Percentiles rank a stretch among this genome's conserved stretches.
Conservation (phyloP, 1,140 invertebrate genomes). For the Ips nitidus region DNA sequence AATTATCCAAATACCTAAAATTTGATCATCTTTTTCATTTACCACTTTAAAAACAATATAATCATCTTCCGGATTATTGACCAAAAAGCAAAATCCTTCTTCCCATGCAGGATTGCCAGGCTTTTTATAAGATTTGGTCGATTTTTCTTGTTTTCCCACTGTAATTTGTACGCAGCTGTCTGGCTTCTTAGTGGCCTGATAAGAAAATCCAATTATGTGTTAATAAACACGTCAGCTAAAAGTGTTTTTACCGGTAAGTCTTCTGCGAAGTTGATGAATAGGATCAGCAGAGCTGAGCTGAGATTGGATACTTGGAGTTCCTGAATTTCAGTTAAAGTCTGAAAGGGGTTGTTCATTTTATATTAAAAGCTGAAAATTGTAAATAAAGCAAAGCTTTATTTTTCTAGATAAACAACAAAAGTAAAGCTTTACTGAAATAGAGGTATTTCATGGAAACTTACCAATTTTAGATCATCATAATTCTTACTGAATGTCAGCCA, state of each 20-base stretch:
- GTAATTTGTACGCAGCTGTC: slow-evolving; percentile 75
- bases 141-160: slow-evolving; percentile 69
- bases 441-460: slow-evolving; percentile 16
- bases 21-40: slow-evolving; percentile 74
- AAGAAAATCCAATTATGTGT: not conserved
- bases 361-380: not conserved
- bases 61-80: slow-evolving; percentile 85
- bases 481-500: slow-evolving; percentile 81
- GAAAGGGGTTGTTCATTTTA: slow-evolving; percentile 8
- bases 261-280: slow-evolving; percentile 88
- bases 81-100: slow-evolving; percentile 86
- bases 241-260: slow-evolving; percentile 76
- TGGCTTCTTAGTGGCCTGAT: slow-evolving; percentile 61
- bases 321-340: slow-evolving; percentile 75
- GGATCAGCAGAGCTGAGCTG: slow-evolving; percentile 76
- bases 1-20: slow-evolving; percentile 21
- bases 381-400: not conserved
- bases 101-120: slow-evolving; percentile 73
- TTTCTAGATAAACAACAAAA: no score
- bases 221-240: not conserved
- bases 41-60: slow-evolving; percentile 75
- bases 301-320: slow-evolving; percentile 70
- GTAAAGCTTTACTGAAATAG: not conserved
- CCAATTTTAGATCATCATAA: slow-evolving; percentile 67
- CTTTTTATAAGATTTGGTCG: slow-evolving; percentile 67